Base-by-base conservation (phyloP, 2,888 invertebrate genomes). In the Hyalella azteca region DNA sequence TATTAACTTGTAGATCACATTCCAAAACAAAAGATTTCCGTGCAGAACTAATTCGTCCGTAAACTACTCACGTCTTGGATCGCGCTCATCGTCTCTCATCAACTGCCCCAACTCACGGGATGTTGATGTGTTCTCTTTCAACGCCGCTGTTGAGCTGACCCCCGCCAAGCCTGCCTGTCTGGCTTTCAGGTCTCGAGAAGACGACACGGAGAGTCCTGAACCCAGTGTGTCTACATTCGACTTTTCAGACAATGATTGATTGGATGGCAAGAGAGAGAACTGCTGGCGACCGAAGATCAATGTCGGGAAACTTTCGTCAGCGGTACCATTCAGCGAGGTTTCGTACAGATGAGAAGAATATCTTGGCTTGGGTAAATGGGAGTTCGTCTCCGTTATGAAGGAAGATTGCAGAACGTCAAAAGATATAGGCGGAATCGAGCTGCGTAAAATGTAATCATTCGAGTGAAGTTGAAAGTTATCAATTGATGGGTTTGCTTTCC, bases 81-180 rank as follows among this genome's bases (percentile, higher is more conserved):
- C 66, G n/a, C 66, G 66, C 0, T 66, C 66, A 29, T 66, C 66
- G 19, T 66, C 66, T 36, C 66, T 54, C 66, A 66, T 36, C 29
- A 15, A 36, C 19, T 66, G 66, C 66, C 66, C 66, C 66, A 36
- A 66, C 36, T 66, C 36, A 32, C 66, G 19, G 19, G 66, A 66
- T 13, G 66, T 19, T n/a, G 7, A 11, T 0, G 66, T 11, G 36
- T 66, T 15, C 36, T 66, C 66, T 66, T 36, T 66, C 36, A 66
- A 32, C 36, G 66, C 26, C 29, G 54, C 26, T 54, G 66, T 11
- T 13, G 3, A 36, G 66, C 66, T 66, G 66, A 36, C 36, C n/a
- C n/a, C n/a, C n/a, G n/a, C n/a, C n/a, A n/a, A 36, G 19, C 36
- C 36, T 11, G 36, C 54, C 26, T 54, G 54, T 3, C 54, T 54